A percentile compares a stretch with the other conserved stretches of the same genome.
Conservation (phyloP, 2,888 invertebrate species). For the Mesorhabditis belari region DNA sequence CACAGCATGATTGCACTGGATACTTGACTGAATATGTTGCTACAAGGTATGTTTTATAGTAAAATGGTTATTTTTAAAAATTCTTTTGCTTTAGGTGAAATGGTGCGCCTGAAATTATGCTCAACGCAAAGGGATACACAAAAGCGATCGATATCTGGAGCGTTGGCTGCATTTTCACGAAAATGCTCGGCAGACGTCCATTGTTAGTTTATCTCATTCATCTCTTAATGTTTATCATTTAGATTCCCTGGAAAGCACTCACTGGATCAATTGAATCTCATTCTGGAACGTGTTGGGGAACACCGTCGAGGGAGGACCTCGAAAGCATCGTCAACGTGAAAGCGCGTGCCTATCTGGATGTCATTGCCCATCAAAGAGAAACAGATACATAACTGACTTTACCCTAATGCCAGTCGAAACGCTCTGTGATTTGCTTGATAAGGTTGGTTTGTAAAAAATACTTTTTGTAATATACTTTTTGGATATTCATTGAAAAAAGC, state of each 20-base stretch:
- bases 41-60: constrained; percentile 63
- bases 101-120: constrained; percentile 98
- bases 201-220: no score
- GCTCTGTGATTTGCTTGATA: constrained; percentile 88
- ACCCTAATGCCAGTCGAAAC: constrained; percentile 88
- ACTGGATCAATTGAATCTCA: constrained; percentile 96
- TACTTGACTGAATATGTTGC: constrained; percentile 99
- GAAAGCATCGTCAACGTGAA: constrained; percentile 99
- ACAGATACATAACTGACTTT: constrained; percentile 83
- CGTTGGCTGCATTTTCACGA: constrained; percentile 96
- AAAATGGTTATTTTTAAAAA: neutral
- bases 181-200: constrained; percentile 68
- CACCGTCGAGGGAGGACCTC: constrained; percentile 90
- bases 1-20: no score
- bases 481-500: no score
- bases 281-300: no score
- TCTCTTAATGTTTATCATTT: no score
- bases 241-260: constrained; percentile 95
- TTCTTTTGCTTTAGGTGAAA: constrained; percentile 87
- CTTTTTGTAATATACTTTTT: no score
- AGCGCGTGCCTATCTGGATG: constrained; percentile 91
- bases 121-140: constrained; percentile 87
- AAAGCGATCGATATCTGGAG: constrained; percentile 81
- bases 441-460: constrained; percentile 52
- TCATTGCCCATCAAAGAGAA: constrained; percentile 94